A percentile compares a stretch with the other conserved stretches of the same genome.
Evolutionary conservation across 2,888 invertebrate species (phyloP).

Genomic region (Lasiommata megera): DNA sequence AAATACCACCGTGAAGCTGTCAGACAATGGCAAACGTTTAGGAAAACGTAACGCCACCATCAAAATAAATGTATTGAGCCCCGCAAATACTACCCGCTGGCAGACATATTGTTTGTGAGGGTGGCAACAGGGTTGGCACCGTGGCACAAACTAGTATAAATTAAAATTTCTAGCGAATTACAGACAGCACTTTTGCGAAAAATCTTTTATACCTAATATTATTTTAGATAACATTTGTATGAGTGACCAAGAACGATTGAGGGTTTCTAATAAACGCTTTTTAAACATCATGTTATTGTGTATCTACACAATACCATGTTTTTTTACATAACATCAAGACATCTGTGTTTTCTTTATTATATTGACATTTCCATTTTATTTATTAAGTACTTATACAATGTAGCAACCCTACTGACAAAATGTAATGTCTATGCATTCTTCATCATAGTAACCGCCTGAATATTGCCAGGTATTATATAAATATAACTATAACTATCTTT

Average conservation of each 20-base stretch:
- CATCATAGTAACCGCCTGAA: background rate
- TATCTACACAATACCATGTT: too few species aligned
- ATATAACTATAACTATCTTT: background rate
- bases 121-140: background rate
- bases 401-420: background rate
- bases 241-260: too few species aligned
- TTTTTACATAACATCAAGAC: too few species aligned
- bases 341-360: too few species aligned
- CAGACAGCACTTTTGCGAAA: too few species aligned
- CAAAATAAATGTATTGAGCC: constrained; percentile 67
- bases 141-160: constrained; percentile 15
- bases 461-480: background rate
- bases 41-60: constrained; percentile 55
- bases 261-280: too few species aligned
- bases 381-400: too few species aligned
- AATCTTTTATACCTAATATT: too few species aligned
- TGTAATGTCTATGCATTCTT: background rate
- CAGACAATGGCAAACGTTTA: constrained; percentile 69
- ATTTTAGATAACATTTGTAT: too few species aligned
- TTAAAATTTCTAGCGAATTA: too few species aligned
- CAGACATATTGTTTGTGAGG: constrained; percentile 69
- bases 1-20: constrained; percentile 59
- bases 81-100: constrained; percentile 52
- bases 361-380: too few species aligned
- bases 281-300: too few species aligned